Base-by-base conservation (phyloP, 2,797 vertebrate species). In the Eulemur rubriventer region DNA sequence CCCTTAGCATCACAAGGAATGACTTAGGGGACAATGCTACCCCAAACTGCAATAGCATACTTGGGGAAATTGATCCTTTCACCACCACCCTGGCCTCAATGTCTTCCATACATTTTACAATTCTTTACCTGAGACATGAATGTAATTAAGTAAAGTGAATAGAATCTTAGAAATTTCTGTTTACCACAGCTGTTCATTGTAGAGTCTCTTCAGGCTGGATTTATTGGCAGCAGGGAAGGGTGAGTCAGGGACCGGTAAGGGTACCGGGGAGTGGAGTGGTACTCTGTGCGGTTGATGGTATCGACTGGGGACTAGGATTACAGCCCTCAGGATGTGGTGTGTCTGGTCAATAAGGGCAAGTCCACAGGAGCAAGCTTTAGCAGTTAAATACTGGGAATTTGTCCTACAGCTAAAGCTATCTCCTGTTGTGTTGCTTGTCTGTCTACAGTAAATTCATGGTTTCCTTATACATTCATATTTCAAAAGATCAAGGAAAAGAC, bases 401-500 rank as follows among this genome's bases (percentile, higher is more conserved):
- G 24, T 38, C 52, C 28, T 79, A 3, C 35, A 43, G 43, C 7
- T 41, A 78, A 90, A 88, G 3, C 24, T 69, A 24, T 18, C 12
- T 85, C 69, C 59, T 89, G 41, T 59, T 43, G 52, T 87, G 7
- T 59, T 73, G 41, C 67, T 94, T 86, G 41, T 69, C 93, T 75
- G 35, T 79, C 38, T n/a, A 16, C 5, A 86, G 41, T 20, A 89
- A 84, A 93, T 26, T 6, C 18, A 33, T 55, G 22, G 20, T 50
- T 89, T 88, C 73, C 50, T 7, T 11, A 88, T 22, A 70, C 43
- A 69, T 94, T 65, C 7, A 13, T 11, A 94, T 65, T 94, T 24
- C 50, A 89, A 91, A 80, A 84, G 50, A 41, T 89, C 67, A 82
- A 95, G 46, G 43, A 61, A 89, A 93, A 86, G 28, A 24, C 9